Evolutionary conservation across 2,888 invertebrate genomes (phyloP).

Genomic region (Lasioglossum leucozonium): DNA sequence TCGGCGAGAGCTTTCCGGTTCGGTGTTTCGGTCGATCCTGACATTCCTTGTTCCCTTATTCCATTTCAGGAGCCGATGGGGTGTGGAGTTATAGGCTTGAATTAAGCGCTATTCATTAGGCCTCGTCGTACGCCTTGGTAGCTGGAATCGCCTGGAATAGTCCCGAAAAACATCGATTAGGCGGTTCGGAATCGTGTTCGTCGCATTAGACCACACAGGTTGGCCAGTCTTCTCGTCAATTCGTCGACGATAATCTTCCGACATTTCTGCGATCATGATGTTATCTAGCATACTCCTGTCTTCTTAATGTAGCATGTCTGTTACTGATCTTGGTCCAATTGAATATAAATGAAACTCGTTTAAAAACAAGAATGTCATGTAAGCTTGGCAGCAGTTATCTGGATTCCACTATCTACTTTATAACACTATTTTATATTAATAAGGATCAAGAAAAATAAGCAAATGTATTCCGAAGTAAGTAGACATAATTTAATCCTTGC

Average conservation of each 20-base stretch:
- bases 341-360: not conserved
- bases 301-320: not conserved
- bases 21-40: constrained; percentile 29
- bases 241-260: constrained; percentile 22
- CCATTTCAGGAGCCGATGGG: constrained; percentile 22
- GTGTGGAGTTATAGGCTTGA: constrained; percentile 69
- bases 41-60: not conserved
- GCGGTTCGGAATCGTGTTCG: constrained; percentile 45
- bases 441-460: not conserved
- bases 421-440: not conserved
- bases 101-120: constrained; percentile 76
- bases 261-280: constrained; percentile 28
- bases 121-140: constrained; percentile 56
- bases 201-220: constrained; percentile 72
- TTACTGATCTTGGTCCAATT: not conserved
- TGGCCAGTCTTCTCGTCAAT: constrained; percentile 25
- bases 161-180: constrained; percentile 69
- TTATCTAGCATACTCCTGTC: constrained; percentile 29
- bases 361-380: not conserved
- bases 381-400: not conserved
- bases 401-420: not conserved
- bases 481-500: not conserved
- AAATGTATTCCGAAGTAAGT: not conserved
- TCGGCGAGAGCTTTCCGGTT: constrained; percentile 57
- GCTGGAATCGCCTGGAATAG: constrained; percentile 64